These are phyloP conservation scores for Glareola pratincola DNA, from an alignment of 2,113 vertebrate genomes.

Conservation along the genomic window DNA sequence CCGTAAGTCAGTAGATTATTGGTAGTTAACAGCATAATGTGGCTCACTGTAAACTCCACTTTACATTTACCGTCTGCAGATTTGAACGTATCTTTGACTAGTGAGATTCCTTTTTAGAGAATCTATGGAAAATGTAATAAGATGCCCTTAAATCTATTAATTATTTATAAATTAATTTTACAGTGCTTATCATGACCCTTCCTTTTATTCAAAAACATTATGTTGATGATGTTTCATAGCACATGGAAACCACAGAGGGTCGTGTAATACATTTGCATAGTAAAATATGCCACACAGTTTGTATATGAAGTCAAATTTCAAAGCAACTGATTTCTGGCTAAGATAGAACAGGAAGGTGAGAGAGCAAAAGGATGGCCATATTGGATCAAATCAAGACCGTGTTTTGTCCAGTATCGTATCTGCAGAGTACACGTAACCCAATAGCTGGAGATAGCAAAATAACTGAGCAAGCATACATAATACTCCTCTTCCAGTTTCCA, in stretches of 20 bases:
- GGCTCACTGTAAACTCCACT: fast-evolving
- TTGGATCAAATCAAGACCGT: neutral
- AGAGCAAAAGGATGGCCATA: neutral
- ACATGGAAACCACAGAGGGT: neutral
- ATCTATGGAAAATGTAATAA: neutral
- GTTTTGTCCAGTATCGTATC: neutral
- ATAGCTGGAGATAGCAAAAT: neutral
- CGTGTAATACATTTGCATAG: neutral
- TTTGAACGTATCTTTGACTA: neutral
- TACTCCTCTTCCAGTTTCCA: neutral
- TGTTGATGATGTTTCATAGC: neutral
- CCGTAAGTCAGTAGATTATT: neutral
- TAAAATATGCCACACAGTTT: neutral
- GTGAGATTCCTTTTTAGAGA: neutral
- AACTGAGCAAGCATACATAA: neutral
- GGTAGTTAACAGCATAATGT: neutral
- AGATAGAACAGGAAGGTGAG: neutral
- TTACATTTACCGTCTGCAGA: neutral
- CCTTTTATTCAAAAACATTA: neutral
- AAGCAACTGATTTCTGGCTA: neutral
- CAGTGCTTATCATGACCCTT: neutral
- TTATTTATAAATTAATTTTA: neutral
- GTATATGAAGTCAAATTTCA: neutral
- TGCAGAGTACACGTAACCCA: neutral
- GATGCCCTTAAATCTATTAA: neutral